phyloP scores from a whole-genome alignment of 2,888 invertebrate species.

The Lepeophtheirus nordmannii region DNA sequence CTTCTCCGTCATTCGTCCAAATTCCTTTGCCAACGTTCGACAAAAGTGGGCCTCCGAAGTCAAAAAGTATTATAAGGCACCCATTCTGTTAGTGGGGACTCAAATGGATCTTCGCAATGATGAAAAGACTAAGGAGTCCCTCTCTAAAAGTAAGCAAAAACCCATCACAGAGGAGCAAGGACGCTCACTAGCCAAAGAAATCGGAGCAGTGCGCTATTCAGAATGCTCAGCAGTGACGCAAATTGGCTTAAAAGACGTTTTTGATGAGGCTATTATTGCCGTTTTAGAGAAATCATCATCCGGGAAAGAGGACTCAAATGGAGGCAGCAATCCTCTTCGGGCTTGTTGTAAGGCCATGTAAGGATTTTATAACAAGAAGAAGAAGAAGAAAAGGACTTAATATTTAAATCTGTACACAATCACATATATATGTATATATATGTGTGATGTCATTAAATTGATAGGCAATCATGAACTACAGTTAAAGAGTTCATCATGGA shows the following conservation, averaged over 20 bases:
- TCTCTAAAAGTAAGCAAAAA: constrained; percentile 37
- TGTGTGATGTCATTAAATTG: too few relatives aligned
- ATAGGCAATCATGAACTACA: too few relatives aligned
- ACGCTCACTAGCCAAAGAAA: constrained; percentile 52
- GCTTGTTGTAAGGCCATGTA: background rate
- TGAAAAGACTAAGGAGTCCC: constrained; percentile 31
- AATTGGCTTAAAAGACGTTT: constrained; percentile 78
- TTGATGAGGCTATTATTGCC: constrained; percentile 66
- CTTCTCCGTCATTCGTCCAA: constrained; percentile 74
- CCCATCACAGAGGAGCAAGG: constrained; percentile 62
- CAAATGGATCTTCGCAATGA: constrained; percentile 41
- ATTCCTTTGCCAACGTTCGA: constrained; percentile 66
- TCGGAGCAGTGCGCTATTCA: constrained; percentile 62
- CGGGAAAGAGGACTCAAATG: background rate
- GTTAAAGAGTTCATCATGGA: too few relatives aligned
- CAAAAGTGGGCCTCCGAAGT: constrained; percentile 76
- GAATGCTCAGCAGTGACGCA: constrained; percentile 80
- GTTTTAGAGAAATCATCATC: constrained; percentile 30
- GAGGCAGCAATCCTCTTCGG: background rate
- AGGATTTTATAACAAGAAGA: too few relatives aligned
- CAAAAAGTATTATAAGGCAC: constrained; percentile 41
- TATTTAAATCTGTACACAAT: too few relatives aligned
- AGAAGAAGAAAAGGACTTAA: too few relatives aligned
- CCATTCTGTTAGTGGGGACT: constrained; percentile 41
- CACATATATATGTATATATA: too few relatives aligned